phyloP scores from a whole-genome alignment of 1,140 invertebrate genomes.

The Heliconius nattereri region DNA sequence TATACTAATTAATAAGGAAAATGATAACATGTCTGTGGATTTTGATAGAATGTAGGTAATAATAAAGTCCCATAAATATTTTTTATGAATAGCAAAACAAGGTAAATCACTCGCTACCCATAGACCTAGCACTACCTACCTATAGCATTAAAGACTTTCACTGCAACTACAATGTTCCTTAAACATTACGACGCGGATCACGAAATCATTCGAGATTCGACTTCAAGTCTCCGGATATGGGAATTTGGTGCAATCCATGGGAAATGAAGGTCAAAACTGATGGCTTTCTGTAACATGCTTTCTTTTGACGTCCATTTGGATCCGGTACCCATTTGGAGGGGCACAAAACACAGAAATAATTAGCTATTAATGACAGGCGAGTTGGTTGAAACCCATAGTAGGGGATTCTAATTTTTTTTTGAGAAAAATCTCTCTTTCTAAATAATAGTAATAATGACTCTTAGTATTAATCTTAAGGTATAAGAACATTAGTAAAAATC shows the following conservation, averaged over 20 bases:
- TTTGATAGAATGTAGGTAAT: not conserved
- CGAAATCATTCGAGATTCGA: slow-evolving; percentile 18
- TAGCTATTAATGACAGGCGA: too few species aligned
- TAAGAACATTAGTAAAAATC: too few species aligned
- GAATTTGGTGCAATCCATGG: slow-evolving; percentile 31
- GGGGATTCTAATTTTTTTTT: too few species aligned
- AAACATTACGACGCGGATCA: slow-evolving; percentile 17
- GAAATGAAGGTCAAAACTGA: slow-evolving; percentile 20
- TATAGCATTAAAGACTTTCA: slow-evolving; percentile 21
- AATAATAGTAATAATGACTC: too few species aligned
- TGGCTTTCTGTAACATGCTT: slow-evolving; percentile 20
- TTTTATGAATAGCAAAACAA: not conserved
- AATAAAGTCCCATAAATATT: too few species aligned
- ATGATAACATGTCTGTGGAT: not conserved
- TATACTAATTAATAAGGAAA: not conserved
- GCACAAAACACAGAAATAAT: too few species aligned
- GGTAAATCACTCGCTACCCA: not conserved
- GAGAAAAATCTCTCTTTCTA: too few species aligned
- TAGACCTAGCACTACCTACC: not conserved
- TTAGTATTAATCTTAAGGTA: too few species aligned
- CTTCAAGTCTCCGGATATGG: slow-evolving; percentile 30
- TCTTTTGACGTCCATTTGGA: not conserved
- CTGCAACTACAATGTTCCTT: slow-evolving; percentile 13
- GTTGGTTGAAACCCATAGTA: too few species aligned
- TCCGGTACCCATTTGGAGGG: not conserved